Base-by-base conservation (phyloP, 2,113 vertebrate genomes). In the Eonycteris spelaea region DNA sequence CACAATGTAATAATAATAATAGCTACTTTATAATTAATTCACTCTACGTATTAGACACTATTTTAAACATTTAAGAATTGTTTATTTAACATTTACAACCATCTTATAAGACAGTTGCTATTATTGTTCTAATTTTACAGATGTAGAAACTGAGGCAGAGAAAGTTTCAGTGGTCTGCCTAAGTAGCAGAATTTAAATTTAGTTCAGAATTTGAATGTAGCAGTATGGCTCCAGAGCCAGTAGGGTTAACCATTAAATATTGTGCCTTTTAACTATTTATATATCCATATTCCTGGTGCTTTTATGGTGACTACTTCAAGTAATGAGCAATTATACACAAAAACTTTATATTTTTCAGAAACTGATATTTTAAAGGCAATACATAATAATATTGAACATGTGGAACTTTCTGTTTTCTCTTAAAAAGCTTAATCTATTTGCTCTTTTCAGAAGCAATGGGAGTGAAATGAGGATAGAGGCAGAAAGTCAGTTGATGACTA, bases 71-170 rank as follows among this genome's bases (percentile, higher is more conserved):
- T 84, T 86, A 53, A 24, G 3, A 55, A 33, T 57, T 93, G 21
- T 6, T 93, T 90, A 73, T 85, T 88, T 93, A 61, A 70, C 63
- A 13, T 84, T 93, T 93, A 90, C 40, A 97, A n/a, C 1, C 7
- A 70, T 59, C 10, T 86, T 90, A 57, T 87, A 22, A 86, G 28
- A 68, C 7, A 93, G 18, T 59, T 22, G 65, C 2, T 24, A 67
- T 73, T 35, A 70, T 78, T 51, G 21, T 38, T 21, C 57, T 55
- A 68, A 83, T 74, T 95, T 88, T 93, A 93, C 24, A 40, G 40
- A 74, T 68, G 51, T 48, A 73, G 26, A 88, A 93, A 77, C 45
- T 87, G 48, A 77, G 35, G 6, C 1, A 15, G 2, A 55, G 40
- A 67, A 90, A 22, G 0, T 0, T 87, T 86, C 65, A 57, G 30